phyloP scores from a whole-genome alignment of 2,888 invertebrate species.

The Drosophila mercatorum region DNA sequence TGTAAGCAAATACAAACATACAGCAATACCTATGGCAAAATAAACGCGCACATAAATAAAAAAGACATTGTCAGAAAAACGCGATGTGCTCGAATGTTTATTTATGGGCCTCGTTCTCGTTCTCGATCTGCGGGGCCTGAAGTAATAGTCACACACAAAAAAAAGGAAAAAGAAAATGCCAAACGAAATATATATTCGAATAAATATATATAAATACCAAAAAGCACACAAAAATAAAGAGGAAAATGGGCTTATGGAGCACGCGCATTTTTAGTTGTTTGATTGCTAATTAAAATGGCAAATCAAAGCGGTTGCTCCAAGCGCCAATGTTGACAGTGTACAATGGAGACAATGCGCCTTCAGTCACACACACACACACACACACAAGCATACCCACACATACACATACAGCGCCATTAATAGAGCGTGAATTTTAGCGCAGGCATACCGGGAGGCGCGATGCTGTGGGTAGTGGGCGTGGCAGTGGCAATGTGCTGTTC shows the following conservation, averaged over 20 bases:
- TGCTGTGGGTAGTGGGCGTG: conserved; percentile 18
- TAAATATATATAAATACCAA: not conserved
- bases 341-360: conserved; percentile 39
- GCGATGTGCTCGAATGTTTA: conserved; percentile 63
- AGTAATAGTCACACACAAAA: conserved; percentile 42
- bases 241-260: conserved; percentile 14
- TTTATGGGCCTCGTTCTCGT: conserved; percentile 52
- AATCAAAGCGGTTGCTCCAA: conserved; percentile 61
- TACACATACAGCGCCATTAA: conserved; percentile 59
- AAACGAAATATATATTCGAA: conserved; percentile 6
- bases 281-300: conserved; percentile 78
- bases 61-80: conserved; percentile 59
- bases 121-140: conserved; percentile 34
- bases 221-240: conserved; percentile 1
- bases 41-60: conserved; percentile 75
- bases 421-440: conserved; percentile 80
- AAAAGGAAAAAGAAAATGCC: not conserved
- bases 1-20: conserved; percentile 64
- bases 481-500: conserved; percentile 47
- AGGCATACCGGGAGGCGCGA: conserved; percentile 42
- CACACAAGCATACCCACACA: conserved; percentile 3
- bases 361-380: conserved; percentile 10
- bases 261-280: conserved; percentile 59
- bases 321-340: conserved; percentile 65
- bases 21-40: conserved; percentile 60